These are phyloP conservation scores for Oryzias curvinotus DNA, from an alignment of 2,113 vertebrate species.

Conservation along the genomic window DNA sequence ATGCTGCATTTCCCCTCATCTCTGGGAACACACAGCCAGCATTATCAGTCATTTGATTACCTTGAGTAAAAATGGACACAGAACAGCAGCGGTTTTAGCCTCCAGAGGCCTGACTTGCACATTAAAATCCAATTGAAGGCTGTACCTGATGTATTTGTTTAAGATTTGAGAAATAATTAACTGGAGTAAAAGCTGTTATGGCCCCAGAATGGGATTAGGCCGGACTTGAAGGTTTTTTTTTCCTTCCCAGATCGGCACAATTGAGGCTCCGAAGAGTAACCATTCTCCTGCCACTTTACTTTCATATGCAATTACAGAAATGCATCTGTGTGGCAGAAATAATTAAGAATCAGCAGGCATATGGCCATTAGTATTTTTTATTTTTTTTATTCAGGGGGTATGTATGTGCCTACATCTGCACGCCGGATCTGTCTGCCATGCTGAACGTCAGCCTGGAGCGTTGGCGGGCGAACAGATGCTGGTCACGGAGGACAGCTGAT, in stretches of 20 bases:
- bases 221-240: constrained; percentile 53
- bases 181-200: constrained; percentile 78
- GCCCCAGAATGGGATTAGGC: constrained; percentile 67
- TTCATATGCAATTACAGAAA: constrained; percentile 59
- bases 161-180: constrained; percentile 81
- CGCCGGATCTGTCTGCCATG: constrained; percentile 22
- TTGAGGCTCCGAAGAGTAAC: constrained; percentile 43
- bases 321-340: constrained; percentile 42
- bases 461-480: constrained; percentile 69
- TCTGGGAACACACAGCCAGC: constrained; percentile 71
- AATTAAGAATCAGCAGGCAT: constrained; percentile 41
- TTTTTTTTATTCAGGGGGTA: constrained; percentile 22
- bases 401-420: constrained; percentile 31
- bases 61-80: constrained; percentile 73
- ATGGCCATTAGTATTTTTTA: constrained; percentile 42
- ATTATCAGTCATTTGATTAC: constrained; percentile 84
- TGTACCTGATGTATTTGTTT: constrained; percentile 79
- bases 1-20: constrained; percentile 76
- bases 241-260: constrained; percentile 42
- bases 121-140: constrained; percentile 79
- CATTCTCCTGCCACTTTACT: constrained; percentile 57
- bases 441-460: constrained; percentile 45
- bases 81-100: constrained; percentile 70
- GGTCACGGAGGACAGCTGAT: constrained; percentile 72
- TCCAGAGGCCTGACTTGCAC: constrained; percentile 75